Conservation (phyloP, 2,888 invertebrate genomes). For the Harpalus rubripes region DNA sequence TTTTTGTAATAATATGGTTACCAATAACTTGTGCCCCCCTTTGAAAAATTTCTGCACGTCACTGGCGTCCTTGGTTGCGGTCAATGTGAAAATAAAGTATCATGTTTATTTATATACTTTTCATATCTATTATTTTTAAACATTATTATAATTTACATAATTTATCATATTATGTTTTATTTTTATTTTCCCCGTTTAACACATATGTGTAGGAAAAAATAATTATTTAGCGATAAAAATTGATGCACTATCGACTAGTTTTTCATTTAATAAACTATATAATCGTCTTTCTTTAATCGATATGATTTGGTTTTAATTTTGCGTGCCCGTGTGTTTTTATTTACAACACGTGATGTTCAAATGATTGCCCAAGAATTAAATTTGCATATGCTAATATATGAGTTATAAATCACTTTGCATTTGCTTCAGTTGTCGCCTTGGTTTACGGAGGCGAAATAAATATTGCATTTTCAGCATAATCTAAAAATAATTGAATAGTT, state of each 20-base stretch:
- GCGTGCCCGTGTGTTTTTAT: constrained; percentile 8
- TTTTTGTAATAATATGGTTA: background rate
- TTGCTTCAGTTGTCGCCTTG: constrained; percentile 28
- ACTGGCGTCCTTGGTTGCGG: constrained; percentile 63
- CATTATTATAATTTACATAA: constrained; percentile 27
- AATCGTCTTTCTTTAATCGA: too few relatives aligned
- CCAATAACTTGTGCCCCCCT: background rate
- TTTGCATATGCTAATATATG: constrained; percentile 41
- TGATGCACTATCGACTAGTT: too few relatives aligned
- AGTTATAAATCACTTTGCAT: constrained; percentile 31
- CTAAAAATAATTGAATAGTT: constrained; percentile 27
- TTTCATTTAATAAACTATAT: too few relatives aligned
- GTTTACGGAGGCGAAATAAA: background rate
- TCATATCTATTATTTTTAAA: constrained; percentile 56
- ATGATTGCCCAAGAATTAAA: constrained; percentile 28
- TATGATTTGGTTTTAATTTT: constrained; percentile 1
- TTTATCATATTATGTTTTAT: constrained; percentile 13
- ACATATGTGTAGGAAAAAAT: background rate
- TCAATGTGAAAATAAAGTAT: constrained; percentile 50
- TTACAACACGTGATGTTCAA: constrained; percentile 22
- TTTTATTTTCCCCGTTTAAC: constrained; percentile 7
- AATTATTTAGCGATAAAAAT: too few relatives aligned
- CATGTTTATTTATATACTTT: constrained; percentile 57
- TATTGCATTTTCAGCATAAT: constrained; percentile 12
- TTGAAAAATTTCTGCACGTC: constrained; percentile 30